Conservation (phyloP, 2,113 vertebrate genomes). For the Corythornis vintsioides region DNA sequence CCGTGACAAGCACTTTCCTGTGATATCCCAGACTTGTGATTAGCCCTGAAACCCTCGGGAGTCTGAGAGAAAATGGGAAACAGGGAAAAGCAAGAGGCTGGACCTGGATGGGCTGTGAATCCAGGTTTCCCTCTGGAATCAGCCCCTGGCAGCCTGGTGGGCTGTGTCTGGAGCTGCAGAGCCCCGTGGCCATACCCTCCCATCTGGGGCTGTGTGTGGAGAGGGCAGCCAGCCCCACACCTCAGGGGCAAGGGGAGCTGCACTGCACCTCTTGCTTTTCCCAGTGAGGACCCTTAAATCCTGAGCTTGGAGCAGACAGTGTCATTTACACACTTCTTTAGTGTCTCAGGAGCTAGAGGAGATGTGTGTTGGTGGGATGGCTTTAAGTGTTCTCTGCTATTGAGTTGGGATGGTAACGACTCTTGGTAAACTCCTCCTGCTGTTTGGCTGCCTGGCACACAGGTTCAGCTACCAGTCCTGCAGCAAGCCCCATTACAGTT, state of each 20-base stretch:
- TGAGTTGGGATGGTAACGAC: neutral
- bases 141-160: neutral
- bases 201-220: rapidly evolving
- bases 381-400: neutral
- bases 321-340: neutral
- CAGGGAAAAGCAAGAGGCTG: neutral
- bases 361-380: neutral
- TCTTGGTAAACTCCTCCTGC: neutral
- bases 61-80: neutral
- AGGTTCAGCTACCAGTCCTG: neutral
- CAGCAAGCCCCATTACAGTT: neutral
- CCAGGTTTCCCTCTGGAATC: neutral
- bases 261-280: neutral
- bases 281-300: neutral
- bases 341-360: neutral
- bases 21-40: neutral
- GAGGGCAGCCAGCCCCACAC: neutral
- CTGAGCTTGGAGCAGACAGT: neutral
- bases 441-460: neutral
- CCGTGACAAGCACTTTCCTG: neutral
- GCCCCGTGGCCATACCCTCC: rapidly evolving
- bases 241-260: neutral
- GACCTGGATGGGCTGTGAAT: neutral
- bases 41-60: neutral
- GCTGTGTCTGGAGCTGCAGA: neutral